Evolutionary conservation across 2,113 vertebrate species (phyloP), one percentile per base, ranked within the genome.

Genomic region (Coryphaenoides rupestris): DNA sequence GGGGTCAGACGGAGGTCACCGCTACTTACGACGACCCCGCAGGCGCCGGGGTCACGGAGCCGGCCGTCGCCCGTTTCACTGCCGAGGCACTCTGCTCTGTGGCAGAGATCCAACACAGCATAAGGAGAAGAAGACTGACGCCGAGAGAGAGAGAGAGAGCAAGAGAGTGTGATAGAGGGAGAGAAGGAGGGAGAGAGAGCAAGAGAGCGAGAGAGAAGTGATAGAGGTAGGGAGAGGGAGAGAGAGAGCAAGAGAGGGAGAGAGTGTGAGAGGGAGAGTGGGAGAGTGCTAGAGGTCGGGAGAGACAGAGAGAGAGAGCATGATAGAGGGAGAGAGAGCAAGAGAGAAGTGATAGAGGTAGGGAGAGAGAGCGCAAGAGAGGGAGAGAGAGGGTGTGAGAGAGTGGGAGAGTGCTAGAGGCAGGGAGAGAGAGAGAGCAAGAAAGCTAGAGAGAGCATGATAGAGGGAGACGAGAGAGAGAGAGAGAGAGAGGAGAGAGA

Each of bases 261-360:
- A 52, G 16, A n/a, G 10, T 10, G 16, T 16, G 17, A 53, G 17
- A 53, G 17, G 17, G 50, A 19, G 19, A 53, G 15, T n/a, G 16
- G 6, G 10, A 19, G 19, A 9, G 19, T n/a, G 16, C 3, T 2
- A 19, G 19, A 9, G 19, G 50, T 3, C 50, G 19, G 1, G 47
- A 28, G 12, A 53, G 50, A 33, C 10, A 33, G 28, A 33, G 28
- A 33, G 28, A 33, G 28, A 33, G 28, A 9, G 10, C 28, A 9
- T 6, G 54, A 80, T 64, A 60, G 62, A 67, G 58, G 50, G 63
- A 73, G 17, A 17, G 59, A 63, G 73, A 74, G 82, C 68, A 68
- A 70, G 71, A 68, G 33, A 45, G 23, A 17, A 21, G 26, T 21
- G 46, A 63, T 61, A 52, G 50, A 22, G 26, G 65, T 57, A 22